Percentiles rank a stretch among this genome's conserved stretches.
phyloP scores from a whole-genome alignment of 2,113 vertebrate species.

The Vireo altiloquus region DNA sequence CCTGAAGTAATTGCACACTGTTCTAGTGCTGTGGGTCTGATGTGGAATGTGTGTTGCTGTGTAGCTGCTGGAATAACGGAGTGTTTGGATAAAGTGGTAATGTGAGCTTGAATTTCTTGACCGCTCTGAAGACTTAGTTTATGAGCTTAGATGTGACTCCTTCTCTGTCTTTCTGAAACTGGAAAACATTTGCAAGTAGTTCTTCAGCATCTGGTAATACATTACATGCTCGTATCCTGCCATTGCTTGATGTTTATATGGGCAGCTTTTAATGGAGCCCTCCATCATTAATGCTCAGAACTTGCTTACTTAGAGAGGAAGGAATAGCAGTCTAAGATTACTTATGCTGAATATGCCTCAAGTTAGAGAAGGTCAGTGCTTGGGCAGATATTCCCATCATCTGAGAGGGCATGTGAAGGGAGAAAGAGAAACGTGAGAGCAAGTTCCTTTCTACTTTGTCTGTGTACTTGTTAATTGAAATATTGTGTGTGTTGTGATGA shows the following conservation, averaged over 20 bases:
- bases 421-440: not conserved
- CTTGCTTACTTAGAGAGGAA: not conserved
- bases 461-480: not conserved
- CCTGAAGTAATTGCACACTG: not conserved
- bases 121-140: not conserved
- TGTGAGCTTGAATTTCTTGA: not conserved
- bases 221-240: fast-evolving
- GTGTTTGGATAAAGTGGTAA: not conserved
- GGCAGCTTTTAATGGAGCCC: not conserved
- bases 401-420: not conserved
- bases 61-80: not conserved
- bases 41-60: not conserved
- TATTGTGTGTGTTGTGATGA: not conserved
- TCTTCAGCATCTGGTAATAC: not conserved
- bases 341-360: not conserved
- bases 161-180: not conserved
- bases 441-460: not conserved
- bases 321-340: not conserved
- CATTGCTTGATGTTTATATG: not conserved
- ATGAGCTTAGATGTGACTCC: not conserved
- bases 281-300: not conserved
- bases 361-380: not conserved
- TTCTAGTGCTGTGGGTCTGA: not conserved
- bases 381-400: not conserved
- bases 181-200: not conserved